Conservation (phyloP, 2,113 vertebrate genomes). For the Cebidichthys violaceus region DNA sequence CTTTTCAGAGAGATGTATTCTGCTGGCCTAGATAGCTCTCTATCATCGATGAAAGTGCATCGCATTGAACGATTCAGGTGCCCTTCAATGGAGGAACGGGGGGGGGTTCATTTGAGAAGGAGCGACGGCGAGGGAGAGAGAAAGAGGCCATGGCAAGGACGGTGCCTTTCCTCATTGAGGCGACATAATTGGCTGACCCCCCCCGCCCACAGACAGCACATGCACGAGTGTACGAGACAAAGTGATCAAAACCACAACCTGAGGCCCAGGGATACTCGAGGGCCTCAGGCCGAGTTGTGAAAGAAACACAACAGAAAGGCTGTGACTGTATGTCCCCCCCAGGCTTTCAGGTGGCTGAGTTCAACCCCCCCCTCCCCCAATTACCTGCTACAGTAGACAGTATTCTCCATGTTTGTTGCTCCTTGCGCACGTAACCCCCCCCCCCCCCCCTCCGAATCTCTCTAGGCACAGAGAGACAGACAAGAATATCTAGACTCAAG, state of each 20-base stretch:
- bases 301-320: not conserved
- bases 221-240: constrained; percentile 3
- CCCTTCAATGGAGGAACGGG: constrained; percentile 28
- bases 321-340: not conserved
- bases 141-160: constrained; percentile 27
- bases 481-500: constrained; percentile 21
- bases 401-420: constrained; percentile 8
- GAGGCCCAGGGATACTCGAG: constrained; percentile 8
- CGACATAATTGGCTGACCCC: constrained; percentile 56
- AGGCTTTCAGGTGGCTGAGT: constrained; percentile 19
- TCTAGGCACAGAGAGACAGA: constrained; percentile 16
- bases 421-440: not conserved
- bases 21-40: constrained; percentile 42
- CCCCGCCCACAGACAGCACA: constrained; percentile 4
- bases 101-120: constrained; percentile 34
- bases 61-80: constrained; percentile 38
- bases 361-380: not conserved
- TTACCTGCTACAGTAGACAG: constrained; percentile 16
- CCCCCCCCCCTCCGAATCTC: not conserved
- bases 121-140: not conserved
- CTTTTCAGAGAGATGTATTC: constrained; percentile 51
- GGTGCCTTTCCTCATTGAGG: constrained; percentile 33
- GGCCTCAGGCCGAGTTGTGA: not conserved
- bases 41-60: constrained; percentile 39
- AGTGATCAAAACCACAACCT: constrained; percentile 17